These are phyloP conservation scores for Rhinolophus ferrumequinum DNA, from an alignment of 2,113 vertebrate species.

Conservation along the genomic window DNA sequence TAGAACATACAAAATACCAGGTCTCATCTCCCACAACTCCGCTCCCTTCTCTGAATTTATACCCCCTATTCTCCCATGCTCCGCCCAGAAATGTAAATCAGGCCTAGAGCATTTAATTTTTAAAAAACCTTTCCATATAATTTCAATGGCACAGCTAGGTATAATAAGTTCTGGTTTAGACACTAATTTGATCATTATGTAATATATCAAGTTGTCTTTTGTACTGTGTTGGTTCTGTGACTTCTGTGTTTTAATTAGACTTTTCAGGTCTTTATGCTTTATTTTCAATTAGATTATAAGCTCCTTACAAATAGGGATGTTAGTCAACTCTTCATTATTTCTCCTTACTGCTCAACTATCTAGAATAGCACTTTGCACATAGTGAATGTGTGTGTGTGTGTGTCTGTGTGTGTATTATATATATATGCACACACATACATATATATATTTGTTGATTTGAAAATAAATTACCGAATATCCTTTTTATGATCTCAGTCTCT, in stretches of 20 bases:
- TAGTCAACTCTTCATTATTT: background rate
- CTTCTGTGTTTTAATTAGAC: conserved; percentile 40
- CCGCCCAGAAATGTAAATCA: background rate
- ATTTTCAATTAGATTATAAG: conserved; percentile 47
- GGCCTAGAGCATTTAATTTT: background rate
- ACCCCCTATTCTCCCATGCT: background rate
- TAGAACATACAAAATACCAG: background rate
- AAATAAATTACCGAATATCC: background rate
- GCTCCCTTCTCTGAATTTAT: background rate
- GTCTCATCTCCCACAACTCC: background rate
- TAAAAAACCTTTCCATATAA: background rate
- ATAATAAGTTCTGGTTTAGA: background rate
- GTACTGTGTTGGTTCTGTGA: background rate
- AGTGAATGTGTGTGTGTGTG: background rate
- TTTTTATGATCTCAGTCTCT: background rate
- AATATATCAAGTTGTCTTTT: background rate
- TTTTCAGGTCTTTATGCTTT: conserved; percentile 21
- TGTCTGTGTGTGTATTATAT: no score
- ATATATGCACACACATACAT: background rate
- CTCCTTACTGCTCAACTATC: background rate
- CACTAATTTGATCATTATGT: background rate
- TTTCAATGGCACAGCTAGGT: background rate
- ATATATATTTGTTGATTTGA: background rate
- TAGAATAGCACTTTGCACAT: background rate
- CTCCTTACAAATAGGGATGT: background rate